phyloP scores from a whole-genome alignment of 2,888 invertebrate genomes.

The Caenorhabditis afra region DNA sequence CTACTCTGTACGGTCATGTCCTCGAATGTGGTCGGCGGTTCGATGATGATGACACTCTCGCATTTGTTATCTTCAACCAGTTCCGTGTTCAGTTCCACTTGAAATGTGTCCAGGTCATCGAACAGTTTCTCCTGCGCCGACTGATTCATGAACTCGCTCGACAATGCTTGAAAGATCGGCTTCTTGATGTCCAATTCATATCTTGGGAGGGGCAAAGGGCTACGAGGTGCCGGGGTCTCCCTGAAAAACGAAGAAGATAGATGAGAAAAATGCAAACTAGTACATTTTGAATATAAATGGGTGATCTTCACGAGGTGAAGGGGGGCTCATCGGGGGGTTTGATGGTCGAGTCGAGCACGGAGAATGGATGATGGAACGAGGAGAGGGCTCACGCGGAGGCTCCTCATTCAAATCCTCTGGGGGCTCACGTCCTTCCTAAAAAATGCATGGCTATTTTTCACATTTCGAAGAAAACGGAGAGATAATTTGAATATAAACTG shows the following conservation, averaged over 20 bases:
- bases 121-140: slow-evolving; percentile 62
- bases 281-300: slow-evolving; percentile 62
- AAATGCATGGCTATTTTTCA: slow-evolving; percentile 14
- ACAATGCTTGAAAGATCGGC: slow-evolving; percentile 69
- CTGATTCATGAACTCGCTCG: slow-evolving; percentile 58
- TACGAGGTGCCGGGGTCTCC: slow-evolving; percentile 43
- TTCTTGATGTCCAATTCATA: slow-evolving; percentile 62
- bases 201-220: slow-evolving; percentile 36
- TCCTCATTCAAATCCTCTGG: slow-evolving; percentile 77
- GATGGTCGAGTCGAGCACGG: slow-evolving; percentile 49
- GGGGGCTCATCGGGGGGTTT: slow-evolving; percentile 61
- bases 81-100: slow-evolving; percentile 53
- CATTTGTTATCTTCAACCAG: slow-evolving; percentile 58
- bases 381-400: slow-evolving; percentile 61
- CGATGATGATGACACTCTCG: slow-evolving; percentile 64
- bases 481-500: too few species aligned
- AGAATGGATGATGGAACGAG: slow-evolving; percentile 54
- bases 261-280: slow-evolving; percentile 3
- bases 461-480: too few species aligned
- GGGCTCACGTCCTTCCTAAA: slow-evolving; percentile 77
- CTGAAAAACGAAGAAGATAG: slow-evolving; percentile 14
- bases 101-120: slow-evolving; percentile 46
- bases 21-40: slow-evolving; percentile 63
- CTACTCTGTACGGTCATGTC: slow-evolving; percentile 53
- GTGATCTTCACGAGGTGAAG: slow-evolving; percentile 59